Base-by-base conservation (phyloP, 2,888 invertebrate genomes). In the Lymantria dispar region DNA sequence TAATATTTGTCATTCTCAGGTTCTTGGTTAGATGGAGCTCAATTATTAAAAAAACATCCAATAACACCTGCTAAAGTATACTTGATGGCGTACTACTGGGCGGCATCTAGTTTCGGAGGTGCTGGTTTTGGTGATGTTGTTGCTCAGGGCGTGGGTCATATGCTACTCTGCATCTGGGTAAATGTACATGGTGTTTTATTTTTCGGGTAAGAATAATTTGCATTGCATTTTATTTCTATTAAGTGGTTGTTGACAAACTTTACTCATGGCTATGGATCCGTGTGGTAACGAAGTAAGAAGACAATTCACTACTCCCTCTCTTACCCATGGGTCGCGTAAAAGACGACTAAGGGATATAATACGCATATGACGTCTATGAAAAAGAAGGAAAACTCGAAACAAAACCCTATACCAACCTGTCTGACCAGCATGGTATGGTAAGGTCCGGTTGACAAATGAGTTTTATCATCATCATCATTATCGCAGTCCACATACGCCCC, bases 71-170 rank as follows among this genome's bases (percentile, higher is more conserved):
- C 58, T 45, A 82, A 79, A 67, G 86, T 88, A 12, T 90, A 87
- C 62, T 70, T 91, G 29, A 56, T 91, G 39, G 91, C 88, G 33
- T 85, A 87, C 67, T 92, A 92, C 65, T 92, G 91, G 90, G 68
- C 87, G 3, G 86, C 91, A 2, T 73, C 85, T 1, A 87, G 87
- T 50, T 86, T 92, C 56, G 86, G 87, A 47, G 87, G 90, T 29
- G 87, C 87, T 47, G 92, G 92, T 10, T 90, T 92, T 54, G 92
- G 92, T 47, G 92, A 92, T 64, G 80, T 92, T 52, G 82, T 80
- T 15, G 85, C 92, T 0, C 85, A 90, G 58, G 84, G 87, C 61
- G 76, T 83, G 45, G 60, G 68, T 39, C 86, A 87, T 64, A 84
- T 91, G 80, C 68, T 90, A 46, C 67, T 92, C 53, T 80, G 86